A percentile compares a stretch with the other conserved stretches of the same genome.
Conservation (phyloP, 2,888 invertebrate species). For the Reticulitermes lucifugus region DNA sequence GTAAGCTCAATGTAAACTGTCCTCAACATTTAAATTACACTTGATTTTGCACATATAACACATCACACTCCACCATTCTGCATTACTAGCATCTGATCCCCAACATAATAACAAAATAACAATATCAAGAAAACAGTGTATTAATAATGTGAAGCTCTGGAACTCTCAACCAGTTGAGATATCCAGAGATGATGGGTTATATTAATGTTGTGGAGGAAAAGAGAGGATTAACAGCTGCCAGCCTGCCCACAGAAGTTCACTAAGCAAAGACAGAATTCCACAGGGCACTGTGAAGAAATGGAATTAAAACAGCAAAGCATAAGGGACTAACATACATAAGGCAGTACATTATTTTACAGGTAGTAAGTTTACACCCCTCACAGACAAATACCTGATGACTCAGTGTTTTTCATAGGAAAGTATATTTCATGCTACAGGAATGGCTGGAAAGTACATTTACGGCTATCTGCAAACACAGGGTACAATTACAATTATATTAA, state of each 20-base stretch:
- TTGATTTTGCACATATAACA: no score
- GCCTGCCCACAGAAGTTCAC: not conserved
- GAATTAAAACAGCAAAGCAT: no score
- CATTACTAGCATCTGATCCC: not conserved
- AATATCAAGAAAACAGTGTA: constrained; percentile 12
- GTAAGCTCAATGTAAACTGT: not conserved
- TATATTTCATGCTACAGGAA: no score
- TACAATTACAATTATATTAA: no score
- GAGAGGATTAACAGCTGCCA: constrained; percentile 1
- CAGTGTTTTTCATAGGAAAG: no score
- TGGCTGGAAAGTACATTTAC: no score
- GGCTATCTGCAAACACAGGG: no score
- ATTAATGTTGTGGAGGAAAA: constrained; percentile 36
- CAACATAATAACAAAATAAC: constrained; percentile 15
- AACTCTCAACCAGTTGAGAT: constrained; percentile 54
- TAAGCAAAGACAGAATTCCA: not conserved
- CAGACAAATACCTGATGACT: no score
- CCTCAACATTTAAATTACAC: not conserved
- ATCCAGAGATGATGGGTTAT: constrained; percentile 50
- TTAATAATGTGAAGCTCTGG: constrained; percentile 46
- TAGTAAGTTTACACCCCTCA: no score
- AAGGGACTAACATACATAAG: no score
- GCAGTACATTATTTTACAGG: no score
- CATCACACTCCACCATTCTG: not conserved
- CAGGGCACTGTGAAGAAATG: no score